A percentile compares a stretch with the other conserved stretches of the same genome.
These are phyloP conservation scores for Cryptocheilus praepositus DNA, from an alignment of 2,888 invertebrate genomes.

Conservation along the genomic window DNA sequence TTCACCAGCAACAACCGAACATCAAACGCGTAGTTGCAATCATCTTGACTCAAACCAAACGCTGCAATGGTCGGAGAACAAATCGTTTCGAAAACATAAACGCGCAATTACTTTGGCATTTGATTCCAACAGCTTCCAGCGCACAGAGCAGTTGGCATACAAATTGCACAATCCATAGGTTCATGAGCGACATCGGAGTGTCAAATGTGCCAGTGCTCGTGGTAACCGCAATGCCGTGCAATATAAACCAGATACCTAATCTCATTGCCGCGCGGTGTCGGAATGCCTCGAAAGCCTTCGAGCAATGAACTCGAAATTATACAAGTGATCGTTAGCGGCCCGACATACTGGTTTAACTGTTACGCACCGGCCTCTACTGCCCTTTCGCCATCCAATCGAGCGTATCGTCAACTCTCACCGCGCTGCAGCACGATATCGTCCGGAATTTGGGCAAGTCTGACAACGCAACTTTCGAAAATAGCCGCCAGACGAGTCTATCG, in stretches of 20 bases:
- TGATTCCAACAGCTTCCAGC: too few species aligned
- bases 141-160: too few species aligned
- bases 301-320: constrained; percentile 11
- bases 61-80: too few species aligned
- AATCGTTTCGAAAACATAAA: too few species aligned
- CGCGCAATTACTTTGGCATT: too few species aligned
- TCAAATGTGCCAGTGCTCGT: not conserved
- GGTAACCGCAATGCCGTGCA: constrained; percentile 1
- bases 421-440: not conserved
- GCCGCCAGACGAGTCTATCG: not conserved
- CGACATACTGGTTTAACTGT: not conserved
- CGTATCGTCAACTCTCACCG: too few species aligned
- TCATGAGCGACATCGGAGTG: not conserved
- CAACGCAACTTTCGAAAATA: constrained; percentile 6
- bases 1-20: too few species aligned
- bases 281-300: not conserved
- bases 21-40: too few species aligned
- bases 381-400: too few species aligned
- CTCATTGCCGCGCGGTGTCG: not conserved
- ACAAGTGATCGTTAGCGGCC: not conserved
- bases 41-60: too few species aligned
- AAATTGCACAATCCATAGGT: too few species aligned
- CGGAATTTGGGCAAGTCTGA: not conserved
- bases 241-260: constrained; percentile 16
- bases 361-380: not conserved